Evolutionary conservation across 2,888 invertebrate genomes (phyloP), one percentile per base, ranked within the genome.

Genomic region (Agrotis clavis): DNA sequence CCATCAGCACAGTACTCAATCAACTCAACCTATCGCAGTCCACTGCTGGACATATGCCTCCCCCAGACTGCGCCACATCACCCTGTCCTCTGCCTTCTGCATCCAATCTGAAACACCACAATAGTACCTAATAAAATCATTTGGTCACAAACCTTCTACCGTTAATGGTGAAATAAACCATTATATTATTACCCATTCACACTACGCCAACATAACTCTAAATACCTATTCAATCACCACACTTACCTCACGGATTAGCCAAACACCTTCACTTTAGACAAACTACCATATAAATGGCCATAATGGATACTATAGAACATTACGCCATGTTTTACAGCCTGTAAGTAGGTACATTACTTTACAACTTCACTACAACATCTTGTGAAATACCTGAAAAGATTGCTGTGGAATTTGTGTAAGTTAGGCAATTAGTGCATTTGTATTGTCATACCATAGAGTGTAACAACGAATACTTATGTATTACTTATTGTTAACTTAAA

Each of bases 291-390:
- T 45, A 48, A 62, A 64, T 64, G 4, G 50, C 11, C n/a, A 35
- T 18, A 19, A n/a, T n/a, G 18, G 50, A 62, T 45, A 13, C 19
- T 64, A 51, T 19, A 51, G 11, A 7, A 13, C 35, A 9, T 74
- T 79, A 56, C 78, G 63, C 63, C 74, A 76, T 13, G 19, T 51
- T 76, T 68, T 63, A 68, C 54, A 7, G 59, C 61, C 30, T 54
- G 6, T 41, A 41, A 41, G 14, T 61, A 57, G 57, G n/a, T 59
- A 48, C 47, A 57, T 65, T 64, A 25, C 53, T 21, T 25, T 16
- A 30, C 19, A 68, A 48, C 35, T 57, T 62, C 54, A 59, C n/a
- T 75, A 61, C 59, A 64, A 79, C 47, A n/a, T 47, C 41, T 79
- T 79, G 14, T 16, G 65, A 54, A 80, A 70, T 59, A 13, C 18